These are phyloP conservation scores for Apamea sordens DNA, from an alignment of 2,888 invertebrate species.

Conservation along the genomic window DNA sequence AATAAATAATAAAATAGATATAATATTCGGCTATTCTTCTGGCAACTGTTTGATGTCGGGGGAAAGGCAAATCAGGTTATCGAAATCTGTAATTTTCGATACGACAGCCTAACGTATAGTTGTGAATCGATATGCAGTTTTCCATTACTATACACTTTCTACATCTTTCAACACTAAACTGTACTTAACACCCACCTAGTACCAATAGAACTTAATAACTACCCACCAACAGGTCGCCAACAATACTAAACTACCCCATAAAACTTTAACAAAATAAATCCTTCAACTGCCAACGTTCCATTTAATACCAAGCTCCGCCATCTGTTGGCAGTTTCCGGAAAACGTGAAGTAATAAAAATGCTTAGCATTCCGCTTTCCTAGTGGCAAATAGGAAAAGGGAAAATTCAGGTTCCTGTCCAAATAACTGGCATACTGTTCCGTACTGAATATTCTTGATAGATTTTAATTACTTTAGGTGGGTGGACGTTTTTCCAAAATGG, in stretches of 20 bases:
- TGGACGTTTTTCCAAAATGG: neutral
- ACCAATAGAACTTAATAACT: conserved; percentile 3
- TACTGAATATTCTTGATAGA: conserved; percentile 10
- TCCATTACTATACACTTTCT: neutral
- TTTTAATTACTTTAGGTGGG: conserved; percentile 23
- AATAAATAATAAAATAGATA: too few species aligned
- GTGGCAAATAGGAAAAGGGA: conserved; percentile 12
- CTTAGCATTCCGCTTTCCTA: conserved; percentile 22
- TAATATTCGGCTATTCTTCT: too few species aligned
- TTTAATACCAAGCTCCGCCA: conserved; percentile 38
- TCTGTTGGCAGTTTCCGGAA: conserved; percentile 36
- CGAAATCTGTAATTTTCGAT: too few species aligned
- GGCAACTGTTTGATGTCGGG: too few species aligned
- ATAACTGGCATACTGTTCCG: conserved; percentile 14
- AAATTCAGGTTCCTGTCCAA: conserved; percentile 1
- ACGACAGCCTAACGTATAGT: too few species aligned
- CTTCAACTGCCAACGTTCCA: conserved; percentile 28
- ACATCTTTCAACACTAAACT: neutral
- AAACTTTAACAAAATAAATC: conserved; percentile 51
- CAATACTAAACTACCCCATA: conserved; percentile 18
- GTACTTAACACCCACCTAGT: neutral
- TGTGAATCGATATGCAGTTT: too few species aligned
- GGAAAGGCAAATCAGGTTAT: too few species aligned
- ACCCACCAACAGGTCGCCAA: conserved; percentile 9
- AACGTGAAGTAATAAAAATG: conserved; percentile 46